Evolutionary conservation across 92 coral and sea anemone species (phyloP), one percentile per base, ranked within the genome.

Genomic region (Muricea muricata): DNA sequence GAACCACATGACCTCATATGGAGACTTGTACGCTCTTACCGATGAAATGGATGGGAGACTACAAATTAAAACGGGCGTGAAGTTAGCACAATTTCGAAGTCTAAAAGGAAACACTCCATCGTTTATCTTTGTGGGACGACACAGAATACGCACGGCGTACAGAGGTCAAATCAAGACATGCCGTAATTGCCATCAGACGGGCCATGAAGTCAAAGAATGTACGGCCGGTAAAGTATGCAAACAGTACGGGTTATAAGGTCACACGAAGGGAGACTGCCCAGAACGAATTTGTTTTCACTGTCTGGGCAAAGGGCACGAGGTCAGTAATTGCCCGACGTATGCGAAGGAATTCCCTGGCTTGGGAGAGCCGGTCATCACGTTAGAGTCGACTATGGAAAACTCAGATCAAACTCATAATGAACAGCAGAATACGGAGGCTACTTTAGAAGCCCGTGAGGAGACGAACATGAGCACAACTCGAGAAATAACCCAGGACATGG

Each of bases 161-260:
- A n/a, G n/a, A n/a, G n/a, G n/a, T n/a, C n/a, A n/a, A n/a, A n/a
- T 24, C 39, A 0, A 23, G 4, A 75, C 81, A 15, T 75, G 81
- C 29, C 39, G 81, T 3, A 75, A 75, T 11, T 75, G 81, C 33
- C 63, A 75, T 0, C 29, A 75, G 28, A 42, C 29, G 11, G 81
- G 65, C 9, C 81, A 75, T 46, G 14, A 42, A 0, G 63, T 66
- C 8, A 52, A 34, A 9, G 81, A 48, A 3, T 46, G 63, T 34
- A 46, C 41, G 3, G 65, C 56, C 2, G 65, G 65, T 9, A 28
- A 29, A 47, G 50, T 45, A 2, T 73, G 79, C 13, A 7, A 20
- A 40, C 9, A 13, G 2, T 73, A 66, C 23, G 65, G 65, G n/a
- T 7, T 17, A 26, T 15, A 20, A 0, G 81, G 56, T 10, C 81